Evolutionary conservation across 2,113 vertebrate species (phyloP).

Genomic region (Sakesphorus luctuosus): DNA sequence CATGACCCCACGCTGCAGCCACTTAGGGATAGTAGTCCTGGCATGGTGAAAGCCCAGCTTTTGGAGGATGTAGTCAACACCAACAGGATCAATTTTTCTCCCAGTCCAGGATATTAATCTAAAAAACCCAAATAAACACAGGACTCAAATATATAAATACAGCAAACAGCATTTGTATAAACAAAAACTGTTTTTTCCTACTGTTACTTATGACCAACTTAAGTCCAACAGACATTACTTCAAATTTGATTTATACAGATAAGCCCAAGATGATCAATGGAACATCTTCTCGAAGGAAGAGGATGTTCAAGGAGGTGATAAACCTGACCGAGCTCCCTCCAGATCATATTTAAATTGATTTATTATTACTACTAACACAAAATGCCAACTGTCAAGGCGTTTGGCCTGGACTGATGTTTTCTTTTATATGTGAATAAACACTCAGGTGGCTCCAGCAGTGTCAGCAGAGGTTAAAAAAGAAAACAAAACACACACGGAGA

Average conservation of each 20-base stretch:
- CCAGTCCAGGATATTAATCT: slow-evolving; percentile 99
- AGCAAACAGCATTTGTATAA: not conserved
- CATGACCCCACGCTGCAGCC: slow-evolving; percentile 99
- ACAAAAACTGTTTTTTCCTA: not conserved
- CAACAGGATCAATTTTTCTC: slow-evolving; percentile 96
- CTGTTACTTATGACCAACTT: not conserved
- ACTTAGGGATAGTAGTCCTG: slow-evolving; percentile 98
- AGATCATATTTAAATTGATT: not conserved
- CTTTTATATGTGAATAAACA: not conserved
- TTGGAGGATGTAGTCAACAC: slow-evolving; percentile 98
- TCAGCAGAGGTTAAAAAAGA: not conserved
- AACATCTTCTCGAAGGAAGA: not conserved
- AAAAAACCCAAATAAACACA: not conserved
- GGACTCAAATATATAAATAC: not conserved
- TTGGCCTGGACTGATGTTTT: not conserved
- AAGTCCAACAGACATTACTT: not conserved
- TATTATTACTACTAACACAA: not conserved
- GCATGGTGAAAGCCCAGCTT: slow-evolving; percentile 99
- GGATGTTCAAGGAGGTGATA: not conserved
- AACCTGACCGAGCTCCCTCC: not conserved
- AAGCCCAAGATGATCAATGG: not conserved
- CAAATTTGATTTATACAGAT: not conserved
- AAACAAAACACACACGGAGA: not conserved
- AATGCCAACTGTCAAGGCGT: not conserved
- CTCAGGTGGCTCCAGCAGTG: not conserved